A percentile compares a stretch with the other conserved stretches of the same genome.
phyloP scores from a whole-genome alignment of 2,888 invertebrate genomes.

The Carterocephalus palaemon region DNA sequence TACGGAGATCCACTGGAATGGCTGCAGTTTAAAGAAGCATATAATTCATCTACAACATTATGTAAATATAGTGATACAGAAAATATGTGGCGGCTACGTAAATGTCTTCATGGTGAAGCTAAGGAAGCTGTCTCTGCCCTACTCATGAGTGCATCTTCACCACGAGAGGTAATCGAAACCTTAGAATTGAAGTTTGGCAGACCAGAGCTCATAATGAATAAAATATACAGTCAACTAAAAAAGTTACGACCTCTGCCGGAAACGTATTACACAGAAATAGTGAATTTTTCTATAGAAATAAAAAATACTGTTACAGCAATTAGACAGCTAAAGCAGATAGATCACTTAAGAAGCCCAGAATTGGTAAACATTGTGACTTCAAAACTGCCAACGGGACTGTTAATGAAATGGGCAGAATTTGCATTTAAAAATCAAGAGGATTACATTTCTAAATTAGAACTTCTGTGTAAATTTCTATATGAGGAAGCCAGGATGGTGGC shows the following conservation, averaged over 20 bases:
- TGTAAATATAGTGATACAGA: not conserved
- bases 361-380: not conserved
- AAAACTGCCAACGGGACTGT: not conserved
- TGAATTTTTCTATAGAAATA: constrained; percentile 2
- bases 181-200: not conserved
- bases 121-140: not conserved
- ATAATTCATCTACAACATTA: not conserved
- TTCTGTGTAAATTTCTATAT: not conserved
- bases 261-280: not conserved
- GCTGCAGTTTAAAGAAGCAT: not conserved
- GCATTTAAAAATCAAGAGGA: not conserved
- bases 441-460: not conserved
- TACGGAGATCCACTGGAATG: not conserved
- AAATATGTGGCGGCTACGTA: not conserved
- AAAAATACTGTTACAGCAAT: not conserved
- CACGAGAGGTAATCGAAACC: not conserved
- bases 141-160: not conserved
- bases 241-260: not conserved
- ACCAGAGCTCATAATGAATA: not conserved
- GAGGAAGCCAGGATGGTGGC: not conserved
- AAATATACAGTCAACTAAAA: not conserved
- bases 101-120: not conserved
- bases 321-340: not conserved
- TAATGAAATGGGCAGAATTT: not conserved
- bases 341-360: constrained; percentile 1